Base-by-base conservation (phyloP, 2,888 invertebrate species). In the Trachelus iudaicus region DNA sequence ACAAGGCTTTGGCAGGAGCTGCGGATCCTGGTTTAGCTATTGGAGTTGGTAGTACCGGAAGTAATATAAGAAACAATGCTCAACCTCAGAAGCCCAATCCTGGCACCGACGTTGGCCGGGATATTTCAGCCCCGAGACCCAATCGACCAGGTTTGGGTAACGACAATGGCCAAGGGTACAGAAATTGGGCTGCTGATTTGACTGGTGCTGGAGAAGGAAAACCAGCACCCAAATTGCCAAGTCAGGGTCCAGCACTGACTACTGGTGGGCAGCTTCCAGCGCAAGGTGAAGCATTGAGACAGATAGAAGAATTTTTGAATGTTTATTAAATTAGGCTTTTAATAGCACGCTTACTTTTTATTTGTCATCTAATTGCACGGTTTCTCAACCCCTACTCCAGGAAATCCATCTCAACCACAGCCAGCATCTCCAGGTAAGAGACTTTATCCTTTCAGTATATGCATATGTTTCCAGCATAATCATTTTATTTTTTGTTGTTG, bases 71-170 rank as follows among this genome's bases (percentile, higher is more conserved):
- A 71, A 82, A 87, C 40, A 86, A 85, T 73, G 86, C 85, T 1
- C 84, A 81, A 33, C 83, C 84, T 9, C 79, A 76, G n/a, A 83
- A 80, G 69, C 90, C 89, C 3, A 89, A 85, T 81, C 90, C 91
- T 6, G 90, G 90, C 31, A 90, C 91, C 11, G 90, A 91, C 71
- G 89, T 91, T 1, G 90, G 90, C n/a, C 81, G 85, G 3, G 90
- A 90, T 79, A 77, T 85, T 33, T 79, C 86, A 0, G 73, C 12
- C 34, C 76, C 86, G 1, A 87, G 82, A 73, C 87, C 88, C 0
- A 79, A 76, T 4, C 83, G 77, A 56, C 86, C 88, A 0, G 88
- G 84, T 23, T 69, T 81, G n/a, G 88, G 85, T 23, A 85, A 83
- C 1, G 81, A 76, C 13, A 83, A 78, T 71, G 86, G 84, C 6